Base-by-base conservation (phyloP, 2,113 vertebrate species). In the Erinaceus europaeus region DNA sequence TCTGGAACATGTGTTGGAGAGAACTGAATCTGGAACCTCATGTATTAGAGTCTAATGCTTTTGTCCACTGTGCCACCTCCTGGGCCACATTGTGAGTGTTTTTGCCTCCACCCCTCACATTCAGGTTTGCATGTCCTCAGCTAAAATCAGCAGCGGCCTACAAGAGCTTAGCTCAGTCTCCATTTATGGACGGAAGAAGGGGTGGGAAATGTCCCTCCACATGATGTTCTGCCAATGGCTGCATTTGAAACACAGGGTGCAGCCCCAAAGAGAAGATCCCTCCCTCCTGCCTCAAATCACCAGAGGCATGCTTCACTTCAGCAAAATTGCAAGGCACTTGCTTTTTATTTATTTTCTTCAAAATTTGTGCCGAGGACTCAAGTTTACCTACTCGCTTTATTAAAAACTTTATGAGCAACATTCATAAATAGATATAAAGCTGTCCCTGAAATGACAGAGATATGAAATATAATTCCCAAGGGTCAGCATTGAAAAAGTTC, bases 391-490 rank as follows among this genome's bases (percentile, higher is more conserved):
- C 57, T 91, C 69, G 17, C 90, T 90, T 91, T 82, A 75, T 89
- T 81, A 94, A 84, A 90, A 85, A 71, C 42, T 81, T 86, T 75
- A 78, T 82, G 79, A 82, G 57, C 27, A 84, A 42, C 82, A 72
- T 86, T 79, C 86, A 90, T 88, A 68, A 84, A 15, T 82, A 90
- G 89, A 75, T 71, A 78, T 52, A 84, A 92, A 89, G 71, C 50
- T 67, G 87, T 36, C 12, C 3, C 62, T 27, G 73, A 77, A 55
- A 55, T 91, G 87, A 74, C 84, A 84, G 61, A 84, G 80, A 65
- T 64, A 57, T 87, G 88, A 38, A 64, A 25, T 84, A 76, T 84
- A 86, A 84, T 91, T 92, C 89, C 86, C 89, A 44, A 84, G 90
- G 77, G 93, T 86, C 89, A 68, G 14, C 46, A 0, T 75, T 46